Evolutionary conservation across 2,113 vertebrate genomes (phyloP), one percentile per base, ranked within the genome.

Genomic region (Bubo blakistoni): DNA sequence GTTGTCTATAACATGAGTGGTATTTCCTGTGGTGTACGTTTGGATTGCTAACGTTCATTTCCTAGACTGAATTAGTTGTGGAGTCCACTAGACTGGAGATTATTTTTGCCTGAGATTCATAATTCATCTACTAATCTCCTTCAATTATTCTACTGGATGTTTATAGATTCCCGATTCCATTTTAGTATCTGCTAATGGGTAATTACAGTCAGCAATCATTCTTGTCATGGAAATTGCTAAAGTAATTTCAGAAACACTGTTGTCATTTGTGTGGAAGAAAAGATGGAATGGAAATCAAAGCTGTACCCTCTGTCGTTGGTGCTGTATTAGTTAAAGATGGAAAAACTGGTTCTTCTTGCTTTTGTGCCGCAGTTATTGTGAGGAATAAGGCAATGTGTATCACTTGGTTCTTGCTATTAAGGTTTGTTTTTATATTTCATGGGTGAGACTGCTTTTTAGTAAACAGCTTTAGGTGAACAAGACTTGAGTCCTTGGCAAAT

Each of bases 181-280:
- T 94, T 96, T 93, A 84, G 80, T 84, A 86, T 66, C 61, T 93
- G 58, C 88, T 95, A 93, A 94, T 95, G 79, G 82, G 21, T 96
- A 88, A 94, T 97, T 96, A 87, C 6, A 7, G 72, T 86, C 57
- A 78, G 62, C 54, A n/a, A 54, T 84, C 91, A 95, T 83, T 90
- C 86, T 62, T 76, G 54, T 84, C 38, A 49, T 62, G 70, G 51
- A 87, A 93, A 92, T 86, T 80, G 79, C 86, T 87, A 27, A 85
- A 85, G 69, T 66, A 46, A 86, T 92, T 95, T 95, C 71, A 72
- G 83, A 82, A 96, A 74, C 47, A 19, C 13, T 77, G 74, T 82
- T 82, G 61, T 62, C 24, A 29, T 58, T 91, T 92, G 51, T 77
- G 82, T 92, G 84, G 89, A 90, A 65, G 32, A 73, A 42, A 85